These are phyloP conservation scores for Rhogogaster chlorosoma DNA, from an alignment of 2,888 invertebrate genomes.

Conservation along the genomic window DNA sequence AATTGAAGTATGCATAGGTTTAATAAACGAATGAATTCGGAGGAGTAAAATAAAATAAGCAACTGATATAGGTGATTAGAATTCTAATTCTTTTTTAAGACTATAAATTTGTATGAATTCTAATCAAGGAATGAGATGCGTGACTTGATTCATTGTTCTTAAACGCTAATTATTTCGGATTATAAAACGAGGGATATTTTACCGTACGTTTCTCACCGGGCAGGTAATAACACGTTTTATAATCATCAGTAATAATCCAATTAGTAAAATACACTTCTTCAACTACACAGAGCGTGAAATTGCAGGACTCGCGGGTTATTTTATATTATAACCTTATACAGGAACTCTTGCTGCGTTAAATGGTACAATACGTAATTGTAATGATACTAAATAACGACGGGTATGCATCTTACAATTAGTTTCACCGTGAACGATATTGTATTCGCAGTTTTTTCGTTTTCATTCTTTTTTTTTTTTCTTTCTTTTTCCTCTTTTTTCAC, in stretches of 20 bases:
- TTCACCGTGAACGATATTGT: neutral
- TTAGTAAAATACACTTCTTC: constrained; percentile 48
- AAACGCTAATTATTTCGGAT: neutral
- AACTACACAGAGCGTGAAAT: constrained; percentile 43
- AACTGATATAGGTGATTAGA: neutral
- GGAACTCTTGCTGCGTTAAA: neutral
- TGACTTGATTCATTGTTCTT: constrained; percentile 4
- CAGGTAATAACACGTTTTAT: constrained; percentile 38
- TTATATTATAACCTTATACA: constrained; percentile 25
- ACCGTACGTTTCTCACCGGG: neutral
- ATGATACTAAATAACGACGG: constrained; percentile 31
- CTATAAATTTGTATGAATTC: neutral
- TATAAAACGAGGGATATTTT: constrained; percentile 7
- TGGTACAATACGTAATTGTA: constrained; percentile 11
- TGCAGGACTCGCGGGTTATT: constrained; percentile 8
- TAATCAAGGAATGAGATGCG: constrained; percentile 4
- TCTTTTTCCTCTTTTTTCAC: neutral
- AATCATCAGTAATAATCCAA: constrained; percentile 39
- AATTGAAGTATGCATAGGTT: neutral
- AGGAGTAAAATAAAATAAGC: neutral
- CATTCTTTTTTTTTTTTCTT: neutral
- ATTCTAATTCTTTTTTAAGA: neutral
- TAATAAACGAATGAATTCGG: neutral
- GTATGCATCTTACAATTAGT: constrained; percentile 1
- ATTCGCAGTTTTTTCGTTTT: neutral